phyloP scores from a whole-genome alignment of 2,888 invertebrate genomes.

The Drosophila kuntzei region DNA sequence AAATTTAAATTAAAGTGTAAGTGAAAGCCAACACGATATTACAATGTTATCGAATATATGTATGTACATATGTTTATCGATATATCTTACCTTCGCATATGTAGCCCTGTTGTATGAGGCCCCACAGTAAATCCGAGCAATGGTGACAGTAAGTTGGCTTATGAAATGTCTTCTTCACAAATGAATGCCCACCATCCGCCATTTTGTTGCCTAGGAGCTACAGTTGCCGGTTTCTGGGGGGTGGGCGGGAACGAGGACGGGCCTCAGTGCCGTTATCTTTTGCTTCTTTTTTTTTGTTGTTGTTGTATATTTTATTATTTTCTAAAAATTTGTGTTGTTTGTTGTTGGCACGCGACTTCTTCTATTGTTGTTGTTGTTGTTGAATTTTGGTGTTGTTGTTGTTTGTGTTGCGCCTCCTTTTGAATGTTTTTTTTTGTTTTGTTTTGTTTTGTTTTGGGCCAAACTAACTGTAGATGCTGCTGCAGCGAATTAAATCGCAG shows the following conservation, averaged over 20 bases:
- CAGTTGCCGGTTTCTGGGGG: slow-evolving; percentile 40
- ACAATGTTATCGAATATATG: too few relatives aligned
- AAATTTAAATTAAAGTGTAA: too few relatives aligned
- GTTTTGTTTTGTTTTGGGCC: too few relatives aligned
- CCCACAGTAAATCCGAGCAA: slow-evolving; percentile 99
- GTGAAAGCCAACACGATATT: too few relatives aligned
- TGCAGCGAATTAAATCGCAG: slow-evolving; percentile 57
- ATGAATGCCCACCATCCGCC: slow-evolving; percentile 95
- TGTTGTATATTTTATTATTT: too few relatives aligned
- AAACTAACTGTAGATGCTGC: slow-evolving; percentile 44
- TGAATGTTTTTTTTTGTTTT: too few relatives aligned
- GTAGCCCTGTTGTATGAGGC: slow-evolving; percentile 99
- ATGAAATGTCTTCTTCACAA: slow-evolving; percentile 99
- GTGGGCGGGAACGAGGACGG: slow-evolving; percentile 25
- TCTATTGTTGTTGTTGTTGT: slow-evolving; percentile 29
- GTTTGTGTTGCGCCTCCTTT: slow-evolving; percentile 37
- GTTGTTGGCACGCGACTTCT: slow-evolving; percentile 49
- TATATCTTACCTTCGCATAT: slow-evolving; percentile 99
- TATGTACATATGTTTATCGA: too few relatives aligned
- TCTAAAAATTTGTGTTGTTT: too few relatives aligned
- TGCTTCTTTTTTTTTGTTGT: not conserved
- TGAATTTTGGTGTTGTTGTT: slow-evolving; percentile 29
- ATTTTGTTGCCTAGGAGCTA: slow-evolving; percentile 83
- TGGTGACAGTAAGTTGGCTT: slow-evolving; percentile 99
- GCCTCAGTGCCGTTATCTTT: slow-evolving; percentile 28